A percentile compares a stretch with the other conserved stretches of the same genome.
Conservation (phyloP, 1,140 invertebrate genomes). For the Habropoda laboriosa region DNA sequence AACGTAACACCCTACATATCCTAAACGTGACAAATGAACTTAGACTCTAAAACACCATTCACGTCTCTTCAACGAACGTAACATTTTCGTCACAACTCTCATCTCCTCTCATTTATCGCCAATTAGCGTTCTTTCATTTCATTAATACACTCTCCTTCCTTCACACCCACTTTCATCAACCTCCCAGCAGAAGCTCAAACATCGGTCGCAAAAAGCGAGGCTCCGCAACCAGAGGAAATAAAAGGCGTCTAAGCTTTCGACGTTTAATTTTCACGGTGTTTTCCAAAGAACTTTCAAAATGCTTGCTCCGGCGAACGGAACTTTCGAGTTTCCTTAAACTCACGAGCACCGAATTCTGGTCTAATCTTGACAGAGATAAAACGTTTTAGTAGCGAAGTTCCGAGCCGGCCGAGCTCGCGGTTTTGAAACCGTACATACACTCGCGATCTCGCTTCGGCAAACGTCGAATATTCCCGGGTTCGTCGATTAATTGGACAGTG, state of each 20-base stretch:
- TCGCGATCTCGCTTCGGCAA: neutral
- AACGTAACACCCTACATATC: too few species aligned
- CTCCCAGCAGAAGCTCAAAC: neutral
- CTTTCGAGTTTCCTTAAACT: constrained; percentile 13
- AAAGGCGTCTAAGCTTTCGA: neutral
- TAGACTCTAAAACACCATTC: too few species aligned
- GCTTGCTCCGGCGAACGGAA: neutral
- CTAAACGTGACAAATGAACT: too few species aligned
- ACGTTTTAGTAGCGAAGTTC: constrained; percentile 1
- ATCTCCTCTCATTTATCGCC: too few species aligned
- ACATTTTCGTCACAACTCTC: too few species aligned
- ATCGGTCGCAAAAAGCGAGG: neutral
- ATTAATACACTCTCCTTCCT: too few species aligned
- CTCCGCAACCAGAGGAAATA: neutral
- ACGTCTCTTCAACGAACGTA: too few species aligned
- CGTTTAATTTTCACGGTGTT: constrained; percentile 26
- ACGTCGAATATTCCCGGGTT: neutral
- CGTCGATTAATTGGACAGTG: constrained; percentile 11
- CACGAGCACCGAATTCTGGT: neutral
- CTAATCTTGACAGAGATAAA: neutral
- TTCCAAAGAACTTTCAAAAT: neutral
- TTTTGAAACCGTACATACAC: too few species aligned
- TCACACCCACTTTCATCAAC: neutral
- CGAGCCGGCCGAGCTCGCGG: too few species aligned
- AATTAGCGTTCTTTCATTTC: too few species aligned